Evolutionary conservation across 2,888 invertebrate genomes (phyloP).

Genomic region (Nymphalis urticae): DNA sequence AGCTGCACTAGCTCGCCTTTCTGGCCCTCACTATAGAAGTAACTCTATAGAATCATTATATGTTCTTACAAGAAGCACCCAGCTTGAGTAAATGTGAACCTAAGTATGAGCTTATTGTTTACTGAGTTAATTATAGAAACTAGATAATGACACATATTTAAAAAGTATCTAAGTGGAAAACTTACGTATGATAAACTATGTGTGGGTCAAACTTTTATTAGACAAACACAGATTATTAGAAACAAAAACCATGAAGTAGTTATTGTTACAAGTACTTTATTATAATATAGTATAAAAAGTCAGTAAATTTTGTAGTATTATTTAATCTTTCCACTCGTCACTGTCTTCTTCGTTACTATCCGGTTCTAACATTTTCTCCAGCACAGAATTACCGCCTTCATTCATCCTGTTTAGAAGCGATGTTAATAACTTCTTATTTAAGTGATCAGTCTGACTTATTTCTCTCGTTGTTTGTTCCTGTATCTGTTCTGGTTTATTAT

Average conservation of each 20-base stretch:
- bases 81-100: too few relatives aligned
- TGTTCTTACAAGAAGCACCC: too few relatives aligned
- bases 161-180: too few relatives aligned
- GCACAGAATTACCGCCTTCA: conserved; percentile 58
- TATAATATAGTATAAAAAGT: background rate
- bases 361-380: conserved; percentile 61
- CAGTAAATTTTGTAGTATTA: background rate
- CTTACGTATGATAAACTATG: too few relatives aligned
- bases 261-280: conserved; percentile 13
- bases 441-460: conserved; percentile 83
- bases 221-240: background rate
- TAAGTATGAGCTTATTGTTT: too few relatives aligned
- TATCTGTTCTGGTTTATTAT: conserved; percentile 50
- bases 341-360: conserved; percentile 56
- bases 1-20: too few relatives aligned
- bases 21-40: too few relatives aligned
- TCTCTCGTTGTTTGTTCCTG: conserved; percentile 67
- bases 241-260: background rate
- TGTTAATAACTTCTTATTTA: conserved; percentile 84
- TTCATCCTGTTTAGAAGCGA: conserved; percentile 84
- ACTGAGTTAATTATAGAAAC: too few relatives aligned
- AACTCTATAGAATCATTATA: too few relatives aligned
- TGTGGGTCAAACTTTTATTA: background rate
- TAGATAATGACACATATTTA: too few relatives aligned
- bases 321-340: conserved; percentile 62